Base-by-base conservation (phyloP, 2,113 vertebrate species). In the Nesoenas mayeri region DNA sequence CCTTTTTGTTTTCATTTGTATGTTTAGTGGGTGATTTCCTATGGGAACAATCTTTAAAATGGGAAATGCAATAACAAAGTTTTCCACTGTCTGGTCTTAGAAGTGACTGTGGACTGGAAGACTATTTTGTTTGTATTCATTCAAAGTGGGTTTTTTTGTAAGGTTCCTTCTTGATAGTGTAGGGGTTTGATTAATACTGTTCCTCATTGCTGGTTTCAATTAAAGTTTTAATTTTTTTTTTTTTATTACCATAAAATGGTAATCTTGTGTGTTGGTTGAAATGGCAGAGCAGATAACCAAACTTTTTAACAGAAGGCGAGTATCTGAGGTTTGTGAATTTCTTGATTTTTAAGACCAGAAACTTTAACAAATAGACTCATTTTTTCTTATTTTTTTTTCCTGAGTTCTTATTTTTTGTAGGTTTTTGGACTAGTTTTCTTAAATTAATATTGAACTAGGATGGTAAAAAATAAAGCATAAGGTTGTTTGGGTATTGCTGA, bases 41-140 rank as follows among this genome's bases (percentile, higher is more conserved):
- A 1, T 47, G 28, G 34, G 50, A 48, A 31, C 12, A 28, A 0
- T 56, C 15, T 80, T 85, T 66, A 72, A 51, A 66, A 18, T 1
- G 29, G 22, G 16, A 92, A 79, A 31, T 48, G 6, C 16, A 44
- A 24, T 36, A 77, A 24, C 29, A 61, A 0, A 65, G 26, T 74
- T 85, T 83, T 67, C 36, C 4, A 11, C 5, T 64, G 25, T 34
- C 14, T 74, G 32, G 9, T 87, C 22, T 10, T 66, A 28, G 0
- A 1, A 40, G 12, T 17, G 17, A 5, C 54, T 81, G 29, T 12
- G 22, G 24, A 5, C 25, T 74, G 15, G 9, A 71, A 67, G 42
- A 32, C 80, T 10, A 10, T 62, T 92, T 69, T 42, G 24, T 47
- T 74, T 0, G 0, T 57, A 13, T 19, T 80, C 1, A 0, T 50